Evolutionary conservation across 1,140 invertebrate species (phyloP), one percentile per base, ranked within the genome.

Genomic region (Drosophila burlai): DNA sequence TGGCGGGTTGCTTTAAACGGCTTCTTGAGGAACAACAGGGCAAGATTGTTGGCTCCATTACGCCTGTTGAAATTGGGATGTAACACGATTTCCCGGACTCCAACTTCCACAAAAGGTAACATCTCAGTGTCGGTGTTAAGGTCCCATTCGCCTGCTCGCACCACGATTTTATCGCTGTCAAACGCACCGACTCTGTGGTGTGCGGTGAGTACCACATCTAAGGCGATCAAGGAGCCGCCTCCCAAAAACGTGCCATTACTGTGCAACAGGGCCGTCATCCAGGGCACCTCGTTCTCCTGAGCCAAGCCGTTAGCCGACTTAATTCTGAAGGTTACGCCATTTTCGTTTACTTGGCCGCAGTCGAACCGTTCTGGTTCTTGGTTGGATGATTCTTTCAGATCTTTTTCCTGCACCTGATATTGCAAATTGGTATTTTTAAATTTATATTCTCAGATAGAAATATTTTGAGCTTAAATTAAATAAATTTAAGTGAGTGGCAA

Each of bases 231-330:
- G 0, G 96, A 95, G 0, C 95, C 96, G 0, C 95, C 96, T 43
- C 96, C 96, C 43, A 96, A 93, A 62, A 95, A 93, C 3, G n/a
- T 4, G 40, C 62, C 95, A 76, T 96, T 94, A 13, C 94, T 92
- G 0, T 95, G 95, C 72, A 97, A 81, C 40, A 98, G 94, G 4
- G 97, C 97, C 0, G 96, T 95, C 93, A 97, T 97, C 97, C 97
- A 98, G 0, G 97, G 97, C 76, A 97, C 97, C 93, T 98, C 97
- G 13, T 96, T 95, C 26, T 69, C 50, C 49, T 69, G 68, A 11
- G 67, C 63, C 1, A 38, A 15, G 13, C 16, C 24, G 0, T n/a
- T 9, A 5, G 16, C 1, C 2, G 34, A 13, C 2, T 0, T 2
- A 1, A 36, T 5, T 6, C 16, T 13, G 24, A 29, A 61, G 9